phyloP scores from a whole-genome alignment of 2,797 vertebrate genomes.

The Sebastes goodei region DNA sequence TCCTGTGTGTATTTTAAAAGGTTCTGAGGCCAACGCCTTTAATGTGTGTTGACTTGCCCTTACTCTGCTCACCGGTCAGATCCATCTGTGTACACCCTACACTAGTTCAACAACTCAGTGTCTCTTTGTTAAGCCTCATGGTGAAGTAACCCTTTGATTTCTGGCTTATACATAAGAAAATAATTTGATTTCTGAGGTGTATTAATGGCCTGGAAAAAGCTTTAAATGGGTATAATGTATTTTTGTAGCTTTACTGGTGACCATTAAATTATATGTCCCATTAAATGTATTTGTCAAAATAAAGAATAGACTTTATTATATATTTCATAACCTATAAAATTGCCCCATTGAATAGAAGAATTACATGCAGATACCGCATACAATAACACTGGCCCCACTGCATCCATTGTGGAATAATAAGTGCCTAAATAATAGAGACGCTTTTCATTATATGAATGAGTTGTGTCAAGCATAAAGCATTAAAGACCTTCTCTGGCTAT shows the following conservation, averaged over 20 bases:
- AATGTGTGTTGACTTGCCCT: constrained; percentile 71
- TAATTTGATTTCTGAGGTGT: background rate
- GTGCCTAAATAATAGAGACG: constrained; percentile 43
- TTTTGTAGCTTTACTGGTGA: background rate
- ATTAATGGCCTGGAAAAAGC: background rate
- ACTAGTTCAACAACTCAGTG: constrained; percentile 4
- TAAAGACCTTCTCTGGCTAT: constrained; percentile 45
- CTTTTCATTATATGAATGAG: constrained; percentile 63
- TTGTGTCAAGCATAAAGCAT: constrained; percentile 47
- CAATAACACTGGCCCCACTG: background rate
- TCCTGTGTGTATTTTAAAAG: constrained; percentile 85
- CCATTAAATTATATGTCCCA: background rate
- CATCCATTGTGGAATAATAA: constrained; percentile 37
- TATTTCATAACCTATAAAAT: constrained; percentile 9
- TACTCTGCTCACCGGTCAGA: constrained; percentile 29
- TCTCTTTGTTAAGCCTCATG: constrained; percentile 4
- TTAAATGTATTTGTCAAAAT: background rate
- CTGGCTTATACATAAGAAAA: background rate
- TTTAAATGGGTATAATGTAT: background rate
- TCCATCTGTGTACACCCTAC: constrained; percentile 27
- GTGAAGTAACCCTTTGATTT: constrained; percentile 13
- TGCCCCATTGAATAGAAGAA: constrained; percentile 43
- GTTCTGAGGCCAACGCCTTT: constrained; percentile 60
- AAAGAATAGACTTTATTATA: background rate
- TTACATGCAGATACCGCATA: constrained; percentile 6